Evolutionary conservation across 1,140 invertebrate genomes (phyloP).

Genomic region (Drosophila tropicalis): DNA sequence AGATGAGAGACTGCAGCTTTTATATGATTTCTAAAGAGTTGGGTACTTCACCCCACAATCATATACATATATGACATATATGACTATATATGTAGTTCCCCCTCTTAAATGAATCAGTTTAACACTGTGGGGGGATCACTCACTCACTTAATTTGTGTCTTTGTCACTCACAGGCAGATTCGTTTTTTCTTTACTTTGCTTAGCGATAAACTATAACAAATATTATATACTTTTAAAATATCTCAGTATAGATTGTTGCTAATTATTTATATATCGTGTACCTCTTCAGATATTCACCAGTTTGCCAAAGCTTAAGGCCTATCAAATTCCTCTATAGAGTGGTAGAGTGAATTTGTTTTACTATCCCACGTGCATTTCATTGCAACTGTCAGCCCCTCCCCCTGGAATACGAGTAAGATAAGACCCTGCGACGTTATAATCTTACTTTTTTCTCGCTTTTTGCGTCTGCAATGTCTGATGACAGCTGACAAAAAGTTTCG

Average conservation of each 20-base stretch:
- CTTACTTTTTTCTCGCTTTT: constrained; percentile 35
- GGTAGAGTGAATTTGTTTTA: neutral
- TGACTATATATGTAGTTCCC: neutral
- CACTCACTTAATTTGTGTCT: neutral
- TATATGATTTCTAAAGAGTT: constrained; percentile 33
- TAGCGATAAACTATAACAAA: neutral
- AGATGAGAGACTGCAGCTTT: constrained; percentile 21
- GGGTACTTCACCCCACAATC: neutral
- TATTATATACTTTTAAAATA: neutral
- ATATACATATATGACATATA: neutral
- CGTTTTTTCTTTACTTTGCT: constrained; percentile 1
- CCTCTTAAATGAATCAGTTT: neutral
- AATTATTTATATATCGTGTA: too few relatives aligned
- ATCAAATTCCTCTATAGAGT: too few relatives aligned
- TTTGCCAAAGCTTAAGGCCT: too few relatives aligned
- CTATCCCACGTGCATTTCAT: constrained; percentile 28
- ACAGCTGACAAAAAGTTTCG: constrained; percentile 76
- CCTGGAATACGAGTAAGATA: constrained; percentile 29
- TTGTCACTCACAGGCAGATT: neutral
- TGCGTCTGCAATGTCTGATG: constrained; percentile 60
- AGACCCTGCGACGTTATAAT: constrained; percentile 19
- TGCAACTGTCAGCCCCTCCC: constrained; percentile 48
- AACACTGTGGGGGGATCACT: constrained; percentile 1
- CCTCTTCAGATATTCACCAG: too few relatives aligned
- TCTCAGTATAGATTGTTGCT: too few relatives aligned